These are phyloP conservation scores for Pseudomyrmex flavicornis DNA, from an alignment of 1,140 invertebrate species.

Conservation along the genomic window DNA sequence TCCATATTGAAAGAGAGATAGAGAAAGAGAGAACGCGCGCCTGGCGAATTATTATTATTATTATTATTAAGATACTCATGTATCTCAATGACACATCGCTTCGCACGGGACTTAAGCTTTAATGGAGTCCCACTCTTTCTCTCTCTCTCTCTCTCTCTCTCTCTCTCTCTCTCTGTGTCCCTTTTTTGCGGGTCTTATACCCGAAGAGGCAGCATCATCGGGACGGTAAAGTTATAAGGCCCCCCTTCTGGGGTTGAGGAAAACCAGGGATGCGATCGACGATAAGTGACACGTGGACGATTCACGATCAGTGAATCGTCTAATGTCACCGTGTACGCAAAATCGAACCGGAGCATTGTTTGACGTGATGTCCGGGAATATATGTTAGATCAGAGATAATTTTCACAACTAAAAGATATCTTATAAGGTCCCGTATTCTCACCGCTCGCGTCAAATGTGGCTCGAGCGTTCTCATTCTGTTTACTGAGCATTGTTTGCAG, in stretches of 20 bases:
- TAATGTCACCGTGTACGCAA: slow-evolving; percentile 5
- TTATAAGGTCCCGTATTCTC: not conserved
- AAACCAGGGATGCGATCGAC: slow-evolving; percentile 24
- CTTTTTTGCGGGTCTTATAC: slow-evolving; percentile 20
- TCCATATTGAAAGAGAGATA: slow-evolving; percentile 26
- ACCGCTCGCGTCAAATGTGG: not conserved
- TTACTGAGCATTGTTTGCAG: not conserved
- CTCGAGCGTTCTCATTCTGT: not conserved
- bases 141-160: not conserved
- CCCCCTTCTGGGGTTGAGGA: slow-evolving; percentile 19
- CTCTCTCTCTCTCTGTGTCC: not conserved
- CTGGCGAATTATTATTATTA: slow-evolving; percentile 79
- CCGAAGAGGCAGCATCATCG: not conserved
- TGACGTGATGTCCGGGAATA: not conserved
- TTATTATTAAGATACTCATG: slow-evolving; percentile 81
- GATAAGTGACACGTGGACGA: slow-evolving; percentile 58
- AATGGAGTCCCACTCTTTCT: slow-evolving; percentile 78
- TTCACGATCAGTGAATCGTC: not conserved
- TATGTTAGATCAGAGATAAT: not conserved
- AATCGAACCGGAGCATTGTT: not conserved
- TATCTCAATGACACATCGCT: slow-evolving; percentile 84
- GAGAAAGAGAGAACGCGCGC: too few species aligned
- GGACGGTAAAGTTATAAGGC: not conserved
- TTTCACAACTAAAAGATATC: not conserved
- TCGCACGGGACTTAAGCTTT: slow-evolving; percentile 84